phyloP scores from a whole-genome alignment of 2,888 invertebrate species.

The Exephanes ischioxanthus region DNA sequence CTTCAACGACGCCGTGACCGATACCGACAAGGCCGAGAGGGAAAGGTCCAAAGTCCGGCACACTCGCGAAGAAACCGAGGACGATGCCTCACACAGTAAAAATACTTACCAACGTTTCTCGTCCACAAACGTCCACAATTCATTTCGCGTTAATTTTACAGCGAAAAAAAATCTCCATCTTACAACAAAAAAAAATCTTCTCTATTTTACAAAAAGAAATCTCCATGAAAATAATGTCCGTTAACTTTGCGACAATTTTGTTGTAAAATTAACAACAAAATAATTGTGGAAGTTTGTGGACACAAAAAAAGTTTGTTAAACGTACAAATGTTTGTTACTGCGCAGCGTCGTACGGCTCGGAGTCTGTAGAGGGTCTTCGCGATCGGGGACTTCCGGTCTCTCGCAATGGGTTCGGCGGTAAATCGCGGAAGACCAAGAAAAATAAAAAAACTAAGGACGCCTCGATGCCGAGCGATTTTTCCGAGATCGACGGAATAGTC shows the following conservation, averaged over 20 bases:
- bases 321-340: not conserved
- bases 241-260: no score
- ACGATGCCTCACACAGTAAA: no score
- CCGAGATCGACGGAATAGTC: not conserved
- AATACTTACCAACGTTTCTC: no score
- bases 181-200: no score
- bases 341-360: not conserved
- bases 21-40: not conserved
- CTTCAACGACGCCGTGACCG: slow-evolving; percentile 19
- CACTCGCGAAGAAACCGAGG: slow-evolving; percentile 4
- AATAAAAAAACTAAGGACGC: slow-evolving; percentile 30
- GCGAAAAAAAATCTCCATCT: no score
- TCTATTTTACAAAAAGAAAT: no score
- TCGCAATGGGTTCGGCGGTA: not conserved
- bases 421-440: not conserved
- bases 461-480: slow-evolving; percentile 33
- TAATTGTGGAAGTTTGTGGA: no score
- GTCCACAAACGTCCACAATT: no score
- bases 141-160: no score
- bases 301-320: no score
- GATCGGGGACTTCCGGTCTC: not conserved
- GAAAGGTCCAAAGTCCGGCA: not conserved
- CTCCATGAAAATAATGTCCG: no score
- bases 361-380: not conserved
- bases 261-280: no score